Evolutionary conservation across 2,797 vertebrate species (phyloP), one percentile per base, ranked within the genome.

Genomic region (Astyanax mexicanus): DNA sequence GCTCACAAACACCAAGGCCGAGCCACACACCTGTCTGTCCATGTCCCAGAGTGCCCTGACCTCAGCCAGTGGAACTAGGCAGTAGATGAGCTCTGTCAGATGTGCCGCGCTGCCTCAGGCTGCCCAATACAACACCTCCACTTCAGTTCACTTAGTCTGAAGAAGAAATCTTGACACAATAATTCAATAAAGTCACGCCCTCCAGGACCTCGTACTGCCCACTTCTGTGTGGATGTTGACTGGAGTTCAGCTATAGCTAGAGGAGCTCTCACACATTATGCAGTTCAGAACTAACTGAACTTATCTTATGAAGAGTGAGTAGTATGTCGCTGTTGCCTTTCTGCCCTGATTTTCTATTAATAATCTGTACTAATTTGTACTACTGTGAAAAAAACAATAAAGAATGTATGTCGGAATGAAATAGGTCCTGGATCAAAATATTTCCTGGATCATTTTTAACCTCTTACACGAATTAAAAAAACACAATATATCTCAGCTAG

Each of bases 111-210:
- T 32, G 27, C 52, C 25, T 29, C 6, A 13, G 51, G 51, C 51
- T 25, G 12, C 5, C 25, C 52, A 27, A 27, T 52, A 27, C 13
- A 32, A 57, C 17, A 57, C 54, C 25, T 57, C 27, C 13, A 32
- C 54, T 57, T 57, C 6, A 57, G 54, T 27, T 17, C 54, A 32
- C 15, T 57, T 57, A 13, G 7, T 57, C 25, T 57, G 27, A 57
- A 32, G 27, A 57, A 32, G 27, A 57, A 29, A 57, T 17, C 23
- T 32, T 7, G 4, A 6, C 4, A 52, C 51, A 57, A 29, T 32
- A 57, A 57, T 57, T 54, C 51, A 54, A 54, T 54, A 54, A 54
- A 25, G 51, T 27, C 51, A 25, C 11, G 23, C 19, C 51, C 51
- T 54, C 23, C 23, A 25, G 51, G 51, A 54, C 51, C 51, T 27